Evolutionary conservation across 2,888 invertebrate species (phyloP).

Genomic region (Ischnus inquisitorius): DNA sequence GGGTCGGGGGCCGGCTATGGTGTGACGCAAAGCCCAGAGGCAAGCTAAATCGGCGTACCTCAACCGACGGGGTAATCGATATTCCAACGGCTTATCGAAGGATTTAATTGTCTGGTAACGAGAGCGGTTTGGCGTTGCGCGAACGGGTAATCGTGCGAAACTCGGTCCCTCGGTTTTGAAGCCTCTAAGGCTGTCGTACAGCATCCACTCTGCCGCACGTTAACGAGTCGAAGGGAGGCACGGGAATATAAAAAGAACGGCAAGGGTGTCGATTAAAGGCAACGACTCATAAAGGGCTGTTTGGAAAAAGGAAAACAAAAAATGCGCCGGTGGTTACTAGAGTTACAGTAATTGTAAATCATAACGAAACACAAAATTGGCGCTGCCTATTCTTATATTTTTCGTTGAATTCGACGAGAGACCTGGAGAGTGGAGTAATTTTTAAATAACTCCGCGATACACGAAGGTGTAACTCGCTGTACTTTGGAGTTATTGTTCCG

Average conservation of each 20-base stretch:
- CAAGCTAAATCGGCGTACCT: conserved; percentile 24
- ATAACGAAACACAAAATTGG: neutral
- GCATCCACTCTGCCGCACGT: conserved; percentile 20
- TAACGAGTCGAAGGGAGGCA: conserved; percentile 19
- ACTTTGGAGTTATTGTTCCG: no score
- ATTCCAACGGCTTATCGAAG: conserved; percentile 63
- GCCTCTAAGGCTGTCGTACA: conserved; percentile 47
- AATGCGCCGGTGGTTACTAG: neutral
- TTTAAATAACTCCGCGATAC: neutral
- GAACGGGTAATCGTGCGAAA: conserved; percentile 55
- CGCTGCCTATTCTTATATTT: neutral
- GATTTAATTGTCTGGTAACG: conserved; percentile 62
- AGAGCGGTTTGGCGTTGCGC: conserved; percentile 53
- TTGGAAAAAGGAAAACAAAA: neutral
- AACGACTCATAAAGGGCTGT: conserved; percentile 21
- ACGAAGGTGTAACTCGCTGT: no score
- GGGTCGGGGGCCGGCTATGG: conserved; percentile 3
- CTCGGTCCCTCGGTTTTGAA: conserved; percentile 38
- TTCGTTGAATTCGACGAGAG: neutral
- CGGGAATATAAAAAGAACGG: conserved; percentile 14
- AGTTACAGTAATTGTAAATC: neutral
- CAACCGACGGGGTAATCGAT: conserved; percentile 54
- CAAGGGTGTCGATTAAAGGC: neutral
- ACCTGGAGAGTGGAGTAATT: neutral
- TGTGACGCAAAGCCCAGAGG: conserved; percentile 46